A percentile compares a stretch with the other conserved stretches of the same genome.
Evolutionary conservation across 2,888 invertebrate genomes (phyloP).

Genomic region (Xestobium rufovillosum): DNA sequence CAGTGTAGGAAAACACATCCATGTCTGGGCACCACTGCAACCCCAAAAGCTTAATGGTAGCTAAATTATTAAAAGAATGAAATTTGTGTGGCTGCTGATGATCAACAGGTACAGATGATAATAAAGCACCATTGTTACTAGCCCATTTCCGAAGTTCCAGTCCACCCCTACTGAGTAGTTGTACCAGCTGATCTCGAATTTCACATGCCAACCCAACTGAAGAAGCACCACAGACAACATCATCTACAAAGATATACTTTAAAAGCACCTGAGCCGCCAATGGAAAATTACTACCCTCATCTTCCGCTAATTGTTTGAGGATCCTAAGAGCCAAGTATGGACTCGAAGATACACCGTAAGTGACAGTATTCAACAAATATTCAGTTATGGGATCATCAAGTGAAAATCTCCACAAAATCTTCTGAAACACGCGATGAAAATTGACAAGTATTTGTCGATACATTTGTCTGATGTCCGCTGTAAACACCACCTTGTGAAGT

Average conservation of each 20-base stretch:
- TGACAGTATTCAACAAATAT: slow-evolving; percentile 13
- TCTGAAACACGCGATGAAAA: slow-evolving; percentile 8
- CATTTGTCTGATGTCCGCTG: no score
- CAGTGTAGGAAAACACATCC: no score
- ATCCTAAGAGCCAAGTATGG: slow-evolving; percentile 12
- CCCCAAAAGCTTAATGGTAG: no score
- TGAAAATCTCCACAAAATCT: slow-evolving; percentile 12
- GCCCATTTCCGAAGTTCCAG: slow-evolving; percentile 12
- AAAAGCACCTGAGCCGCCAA: slow-evolving; percentile 8
- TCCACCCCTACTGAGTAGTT: slow-evolving; percentile 1
- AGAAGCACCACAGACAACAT: slow-evolving; percentile 8
- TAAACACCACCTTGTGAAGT: slow-evolving; percentile 11
- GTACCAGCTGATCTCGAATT: slow-evolving; percentile 1
- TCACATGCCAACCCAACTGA: slow-evolving; percentile 8
- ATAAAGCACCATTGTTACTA: slow-evolving; percentile 7
- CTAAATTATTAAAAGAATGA: no score
- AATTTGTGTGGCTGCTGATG: no score
- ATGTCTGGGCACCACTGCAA: no score
- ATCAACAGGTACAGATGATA: no score
- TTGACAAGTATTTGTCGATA: slow-evolving; percentile 8
- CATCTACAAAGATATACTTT: slow-evolving; percentile 10
- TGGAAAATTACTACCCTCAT: slow-evolving; percentile 1
- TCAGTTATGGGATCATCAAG: slow-evolving; percentile 5
- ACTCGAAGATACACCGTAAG: slow-evolving; percentile 10
- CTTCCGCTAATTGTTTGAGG: slow-evolving; percentile 9